phyloP scores from a whole-genome alignment of 2,113 vertebrate genomes.

The Catagonus wagneri region DNA sequence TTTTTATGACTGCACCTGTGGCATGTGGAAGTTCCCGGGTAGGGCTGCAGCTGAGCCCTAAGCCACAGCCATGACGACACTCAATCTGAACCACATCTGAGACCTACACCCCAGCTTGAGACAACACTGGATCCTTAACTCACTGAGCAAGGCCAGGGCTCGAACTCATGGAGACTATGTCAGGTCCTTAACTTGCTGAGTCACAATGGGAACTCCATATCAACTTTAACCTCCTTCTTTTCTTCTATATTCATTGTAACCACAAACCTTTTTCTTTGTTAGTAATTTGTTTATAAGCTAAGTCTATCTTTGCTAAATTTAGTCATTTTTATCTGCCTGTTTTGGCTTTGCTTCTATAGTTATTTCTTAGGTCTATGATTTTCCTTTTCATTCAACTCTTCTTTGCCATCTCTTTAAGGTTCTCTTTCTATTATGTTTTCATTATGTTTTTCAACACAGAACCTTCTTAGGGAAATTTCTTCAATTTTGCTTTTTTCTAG shows the following conservation, averaged over 20 bases:
- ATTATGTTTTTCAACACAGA: constrained; percentile 5
- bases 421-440: neutral
- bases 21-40: no score
- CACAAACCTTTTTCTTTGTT: constrained; percentile 1
- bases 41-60: no score
- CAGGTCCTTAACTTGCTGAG: no score
- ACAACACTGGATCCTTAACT: no score
- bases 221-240: neutral
- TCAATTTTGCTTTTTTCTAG: neutral
- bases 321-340: neutral
- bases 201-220: no score
- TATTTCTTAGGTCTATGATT: constrained; percentile 16
- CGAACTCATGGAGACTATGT: no score
- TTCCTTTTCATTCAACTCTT: constrained; percentile 22
- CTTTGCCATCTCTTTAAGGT: neutral
- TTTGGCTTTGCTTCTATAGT: constrained; percentile 38
- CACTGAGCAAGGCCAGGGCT: no score
- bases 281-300: neutral
- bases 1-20: no score
- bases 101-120: no score
- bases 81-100: no score
- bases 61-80: no score
- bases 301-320: neutral
- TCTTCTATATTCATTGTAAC: neutral
- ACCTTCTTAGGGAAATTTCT: neutral